Conservation (phyloP, 2,113 vertebrate species). For the Embiotoca jacksoni region DNA sequence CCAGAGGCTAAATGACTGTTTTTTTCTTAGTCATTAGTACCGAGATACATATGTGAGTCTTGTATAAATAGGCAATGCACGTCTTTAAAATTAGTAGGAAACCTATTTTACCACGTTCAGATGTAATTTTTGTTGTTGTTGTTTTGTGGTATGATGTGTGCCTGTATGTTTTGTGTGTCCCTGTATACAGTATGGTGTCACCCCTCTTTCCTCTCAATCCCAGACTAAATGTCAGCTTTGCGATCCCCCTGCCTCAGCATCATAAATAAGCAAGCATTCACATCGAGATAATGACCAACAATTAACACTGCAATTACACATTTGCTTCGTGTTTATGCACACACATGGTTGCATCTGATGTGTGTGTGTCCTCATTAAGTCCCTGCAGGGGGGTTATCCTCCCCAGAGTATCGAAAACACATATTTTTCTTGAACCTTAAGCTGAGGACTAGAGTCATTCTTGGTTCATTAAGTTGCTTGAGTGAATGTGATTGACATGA, state of each 20-base stretch:
- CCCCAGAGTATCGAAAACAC: not conserved
- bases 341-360: slow-evolving; percentile 5
- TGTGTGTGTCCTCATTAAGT: slow-evolving; percentile 29
- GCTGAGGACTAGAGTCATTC: not conserved
- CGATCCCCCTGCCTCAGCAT: slow-evolving; percentile 7
- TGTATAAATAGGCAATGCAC: too few relatives aligned
- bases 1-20: too few relatives aligned
- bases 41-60: too few relatives aligned
- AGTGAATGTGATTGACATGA: slow-evolving; percentile 26
- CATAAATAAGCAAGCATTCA: slow-evolving; percentile 46
- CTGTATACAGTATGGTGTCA: not conserved
- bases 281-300: not conserved
- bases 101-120: too few relatives aligned
- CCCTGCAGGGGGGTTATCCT: not conserved
- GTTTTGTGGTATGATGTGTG: not conserved
- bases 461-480: slow-evolving; percentile 3
- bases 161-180: not conserved
- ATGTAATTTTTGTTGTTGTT: too few relatives aligned
- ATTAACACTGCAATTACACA: slow-evolving; percentile 9
- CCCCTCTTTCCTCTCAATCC: not conserved
- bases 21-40: too few relatives aligned
- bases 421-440: not conserved
- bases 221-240: slow-evolving; percentile 27
- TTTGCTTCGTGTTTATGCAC: not conserved
- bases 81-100: too few relatives aligned